Base-by-base conservation (phyloP, 2,888 invertebrate genomes). In the Lamellibrachia columna region DNA sequence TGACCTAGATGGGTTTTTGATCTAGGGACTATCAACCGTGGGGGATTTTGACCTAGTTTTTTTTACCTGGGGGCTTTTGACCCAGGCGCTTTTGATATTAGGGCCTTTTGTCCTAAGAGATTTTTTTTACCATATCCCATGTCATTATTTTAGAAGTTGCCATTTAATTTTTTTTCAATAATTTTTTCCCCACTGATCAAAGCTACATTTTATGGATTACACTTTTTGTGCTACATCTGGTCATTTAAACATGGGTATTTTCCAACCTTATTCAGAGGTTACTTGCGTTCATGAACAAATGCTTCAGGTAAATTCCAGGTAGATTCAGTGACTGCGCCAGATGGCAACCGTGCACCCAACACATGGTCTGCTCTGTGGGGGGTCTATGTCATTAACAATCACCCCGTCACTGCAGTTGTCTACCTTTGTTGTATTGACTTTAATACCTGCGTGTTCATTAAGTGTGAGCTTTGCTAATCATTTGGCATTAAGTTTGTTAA, bases 381-480 rank as follows among this genome's bases (percentile, higher is more conserved):
- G 75, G 22, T 75, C 75, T 75, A 6, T 6, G 75, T 75, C 75
- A 75, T 75, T 75, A 15, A 4, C 75, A 15, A 75, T 22, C n/a
- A n/a, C 75, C 22, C 75, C 15, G 75, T 15, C 75, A 75, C 22
- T n/a, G 3, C 75, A 15, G 15, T 75, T 75, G 75, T 75, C 22
- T n/a, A 22, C 75, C 75, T 75, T 75, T 75, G 75, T 75, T 22
- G 15, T 75, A 15, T 6, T 6, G 3, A 22, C 75, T 75, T 75
- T 75, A 75, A 75, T n/a, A 75, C 75, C 75, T 75, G 75, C 75
- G 4, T 75, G 75, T 75, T 75, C 75, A 75, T 75, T 75, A 75
- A 75, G 6, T 15, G 75, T 22, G 75, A 75, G 22, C 22, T 11
- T 75, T 22, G 22, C 6, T 75, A 75, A 75, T 75, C 75, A 22